Base-by-base conservation (phyloP, 1,140 invertebrate species). In the Pseudachorutes palmiensis region DNA sequence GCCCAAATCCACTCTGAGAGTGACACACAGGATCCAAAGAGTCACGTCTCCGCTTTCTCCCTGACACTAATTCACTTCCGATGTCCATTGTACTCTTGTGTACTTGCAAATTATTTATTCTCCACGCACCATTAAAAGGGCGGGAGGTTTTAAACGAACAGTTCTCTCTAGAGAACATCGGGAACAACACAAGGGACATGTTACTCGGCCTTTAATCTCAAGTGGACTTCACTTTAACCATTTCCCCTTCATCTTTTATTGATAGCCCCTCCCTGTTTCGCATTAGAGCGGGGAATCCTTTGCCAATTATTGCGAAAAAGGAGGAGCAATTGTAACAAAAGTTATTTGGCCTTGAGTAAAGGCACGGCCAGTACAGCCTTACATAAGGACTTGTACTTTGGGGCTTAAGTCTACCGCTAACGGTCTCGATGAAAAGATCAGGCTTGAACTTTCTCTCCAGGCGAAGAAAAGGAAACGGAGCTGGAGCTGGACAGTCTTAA, bases 191-290 rank as follows among this genome's bases (percentile, higher is more conserved):
- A n/a, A n/a, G 51, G 51, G 51, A 55, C 3, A 55, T 26, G 51
- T 55, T 55, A 55, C 3, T 22, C 24, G 12, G 36, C 24, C 51
- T 55, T 55, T 55, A 55, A 55, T 55, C 51, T 55, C 14, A 3
- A 45, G 51, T 55, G 5, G 12, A 22, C 51, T n/a, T n/a, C n/a
- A n/a, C n/a, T n/a, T n/a, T n/a, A n/a, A n/a, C 51, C 24, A 9
- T 55, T 55, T 55, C 24, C 24, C 51, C 51, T 55, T 55, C 51
- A 55, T 55, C 51, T 55, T 55, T 55, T 55, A 55, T 55, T 55
- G 51, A 55, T 55, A 26, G 51, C 51, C 24, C 51, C 51, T 12
- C 24, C 51, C 51, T 55, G 36, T 19, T 9, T 45, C 9, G 36
- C 36, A 45, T 45, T 45, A 45, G 36, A 12, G n/a, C n/a, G n/a